Evolutionary conservation across 2,797 vertebrate species (phyloP).

Genomic region (Adrianichthys oophorus): DNA sequence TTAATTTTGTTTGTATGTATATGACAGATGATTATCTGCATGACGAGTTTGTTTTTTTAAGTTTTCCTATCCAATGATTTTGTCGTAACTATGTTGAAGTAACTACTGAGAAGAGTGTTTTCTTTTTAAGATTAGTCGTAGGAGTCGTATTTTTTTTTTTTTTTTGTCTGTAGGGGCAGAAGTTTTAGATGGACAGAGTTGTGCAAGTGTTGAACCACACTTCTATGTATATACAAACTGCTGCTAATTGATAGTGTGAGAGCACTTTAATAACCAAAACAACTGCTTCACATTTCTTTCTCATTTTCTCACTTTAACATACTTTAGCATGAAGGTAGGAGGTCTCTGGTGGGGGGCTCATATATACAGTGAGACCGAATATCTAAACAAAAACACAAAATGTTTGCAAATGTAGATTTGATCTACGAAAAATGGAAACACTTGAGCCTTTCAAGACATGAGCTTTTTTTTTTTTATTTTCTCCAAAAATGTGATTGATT

Average conservation of each 20-base stretch:
- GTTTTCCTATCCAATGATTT: slow-evolving; percentile 38
- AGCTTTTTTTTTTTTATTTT: slow-evolving; percentile 1
- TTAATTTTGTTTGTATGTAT: slow-evolving; percentile 81
- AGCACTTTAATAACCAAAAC: slow-evolving; percentile 77
- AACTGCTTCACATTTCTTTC: slow-evolving; percentile 36
- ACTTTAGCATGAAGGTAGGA: slow-evolving; percentile 18
- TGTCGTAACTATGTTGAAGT: slow-evolving; percentile 44
- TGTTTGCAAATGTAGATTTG: slow-evolving; percentile 6
- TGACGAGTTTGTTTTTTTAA: slow-evolving; percentile 54
- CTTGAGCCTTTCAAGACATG: not conserved
- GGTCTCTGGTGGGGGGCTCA: slow-evolving; percentile 1
- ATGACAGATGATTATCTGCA: slow-evolving; percentile 69
- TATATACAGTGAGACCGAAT: slow-evolving; percentile 9
- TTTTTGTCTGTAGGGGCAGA: slow-evolving; percentile 29
- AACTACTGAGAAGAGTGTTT: slow-evolving; percentile 61
- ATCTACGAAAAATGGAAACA: too few relatives aligned
- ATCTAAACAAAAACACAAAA: slow-evolving; percentile 3
- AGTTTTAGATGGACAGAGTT: slow-evolving; percentile 57
- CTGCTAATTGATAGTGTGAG: slow-evolving; percentile 71
- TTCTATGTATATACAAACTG: slow-evolving; percentile 69
- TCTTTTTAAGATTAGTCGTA: slow-evolving; percentile 28
- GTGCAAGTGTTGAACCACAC: slow-evolving; percentile 59
- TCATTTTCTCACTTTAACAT: slow-evolving; percentile 30
- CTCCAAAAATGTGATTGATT: slow-evolving; percentile 20
- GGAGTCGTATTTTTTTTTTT: slow-evolving; percentile 6